Base-by-base conservation (phyloP, 2,888 invertebrate species). In the Bibio marci region DNA sequence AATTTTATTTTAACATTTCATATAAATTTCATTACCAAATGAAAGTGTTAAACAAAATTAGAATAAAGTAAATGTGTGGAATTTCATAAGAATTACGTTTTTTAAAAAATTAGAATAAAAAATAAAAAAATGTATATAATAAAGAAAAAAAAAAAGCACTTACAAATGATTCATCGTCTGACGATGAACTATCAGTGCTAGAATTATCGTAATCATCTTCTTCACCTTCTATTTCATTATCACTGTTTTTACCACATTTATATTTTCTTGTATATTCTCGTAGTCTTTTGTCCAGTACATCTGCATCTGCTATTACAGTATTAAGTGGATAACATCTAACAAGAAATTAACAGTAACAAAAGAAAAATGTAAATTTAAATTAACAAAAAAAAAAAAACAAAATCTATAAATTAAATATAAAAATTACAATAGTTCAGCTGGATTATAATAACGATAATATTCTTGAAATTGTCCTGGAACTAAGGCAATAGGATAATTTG, bases 391-490 rank as follows among this genome's bases (percentile, higher is more conserved):
- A 33, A 13, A 30, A 32, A 31, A 25, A 25, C n/a, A 17, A 17
- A 14, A n/a, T 3, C 17, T 11, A 22, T 15, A 31, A 7, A 27
- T 13, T n/a, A 30, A 33, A 34, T 17, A 34, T n/a, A 33, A 19
- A 31, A 46, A 60, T 52, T 56, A 76, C 73, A 63, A 64, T 41
- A 97, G 66, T 61, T 95, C 90, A 12, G 79, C 73, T 6, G 87
- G 67, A 2, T 82, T 76, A 58, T 87, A 94, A 41, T 59, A 50
- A 52, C 79, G 75, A 62, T 81, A 94, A 55, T 73, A 72, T 59
- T 92, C 87, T 48, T 85, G 82, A 65, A 77, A 97, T 65, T 98
- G 98, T n/a, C 95, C 95, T 28, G 94, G 91, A 50, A 98, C 78
- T 45, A 98, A 66, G 33, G 95, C 79, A 44, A 94, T 77, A 15